Evolutionary conservation across 2,113 vertebrate species (phyloP), one percentile per base, ranked within the genome.

Genomic region (Silurus meridionalis): DNA sequence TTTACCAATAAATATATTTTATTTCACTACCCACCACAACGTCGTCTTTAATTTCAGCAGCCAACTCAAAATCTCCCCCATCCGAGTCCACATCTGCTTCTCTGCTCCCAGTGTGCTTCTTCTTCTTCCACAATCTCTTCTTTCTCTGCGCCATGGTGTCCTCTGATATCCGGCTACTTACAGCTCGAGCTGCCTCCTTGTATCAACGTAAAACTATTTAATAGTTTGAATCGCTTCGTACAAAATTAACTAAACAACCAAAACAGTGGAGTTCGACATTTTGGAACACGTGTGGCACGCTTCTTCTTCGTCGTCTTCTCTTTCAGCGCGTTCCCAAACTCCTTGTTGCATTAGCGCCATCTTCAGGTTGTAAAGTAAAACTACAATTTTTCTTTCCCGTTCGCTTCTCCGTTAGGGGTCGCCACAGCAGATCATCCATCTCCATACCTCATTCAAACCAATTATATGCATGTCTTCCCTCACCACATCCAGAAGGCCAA

Each of bases 81-180:
- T 96, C 95, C 9, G 92, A 94, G 28, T 95, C 94, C 0, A 78
- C 79, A 55, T 94, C 93, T 2, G 83, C n/a, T 3, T 95, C 94
- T 64, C 90, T 92, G 72, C 63, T 84, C 10, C 28, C 78, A 0
- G 75, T 19, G 81, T 90, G 89, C 77, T 91, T 92, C 91, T 90
- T 95, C 89, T 92, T 95, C 91, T 94, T 95, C 19, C 89, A 93
- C 4, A 94, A 21, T 58, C 91, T 95, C 91, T 95, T 95, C 91
- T 93, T 96, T 8, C 92, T 93, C 77, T 94, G 94, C 0, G 94
- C 95, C 95, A 96, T 96, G 7, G 3, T 82, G 28, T 66, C 8
- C 83, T 67, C 8, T 58, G 8, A 9, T 58, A 9, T 58, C 8
- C 4, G 13, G 25, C 5, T 9, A 79, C 6, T 0, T 10, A 9